These are phyloP conservation scores for Coptotermes formosanus DNA, from an alignment of 1,140 invertebrate genomes.

Conservation along the genomic window DNA sequence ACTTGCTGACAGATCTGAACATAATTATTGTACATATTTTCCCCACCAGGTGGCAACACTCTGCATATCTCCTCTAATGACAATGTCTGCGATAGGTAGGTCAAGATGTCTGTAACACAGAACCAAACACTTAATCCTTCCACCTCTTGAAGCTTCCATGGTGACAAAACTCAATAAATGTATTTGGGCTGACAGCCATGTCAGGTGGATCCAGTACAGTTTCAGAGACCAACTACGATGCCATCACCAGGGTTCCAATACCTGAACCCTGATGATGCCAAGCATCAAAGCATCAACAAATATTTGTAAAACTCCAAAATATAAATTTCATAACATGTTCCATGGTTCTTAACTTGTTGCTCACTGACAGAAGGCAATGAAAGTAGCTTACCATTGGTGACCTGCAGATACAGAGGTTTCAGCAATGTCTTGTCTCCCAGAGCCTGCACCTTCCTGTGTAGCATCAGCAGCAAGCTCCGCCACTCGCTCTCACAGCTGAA, in stretches of 20 bases:
- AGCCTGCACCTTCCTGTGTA: constrained; percentile 49
- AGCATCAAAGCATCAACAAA: no score
- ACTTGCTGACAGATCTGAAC: constrained; percentile 55
- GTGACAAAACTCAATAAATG: constrained; percentile 25
- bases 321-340: no score
- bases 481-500: constrained; percentile 54
- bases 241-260: no score
- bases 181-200: no score
- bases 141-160: no score
- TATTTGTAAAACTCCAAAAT: no score
- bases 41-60: constrained; percentile 33
- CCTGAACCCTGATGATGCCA: no score
- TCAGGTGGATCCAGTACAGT: no score
- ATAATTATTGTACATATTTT: constrained; percentile 40
- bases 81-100: constrained; percentile 28
- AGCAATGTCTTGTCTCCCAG: constrained; percentile 46
- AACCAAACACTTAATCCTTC: background rate
- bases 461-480: constrained; percentile 51
- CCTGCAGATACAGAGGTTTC: constrained; percentile 51
- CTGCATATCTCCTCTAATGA: constrained; percentile 26
- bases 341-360: no score
- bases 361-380: no score
- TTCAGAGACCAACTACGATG: no score
- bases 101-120: constrained; percentile 31
- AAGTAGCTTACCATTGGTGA: constrained; percentile 48